A percentile compares a stretch with the other conserved stretches of the same genome.
Conservation (phyloP, 30 jellyfish, hydroid and myxozoan species). For the Haliclystus octoradiatus region DNA sequence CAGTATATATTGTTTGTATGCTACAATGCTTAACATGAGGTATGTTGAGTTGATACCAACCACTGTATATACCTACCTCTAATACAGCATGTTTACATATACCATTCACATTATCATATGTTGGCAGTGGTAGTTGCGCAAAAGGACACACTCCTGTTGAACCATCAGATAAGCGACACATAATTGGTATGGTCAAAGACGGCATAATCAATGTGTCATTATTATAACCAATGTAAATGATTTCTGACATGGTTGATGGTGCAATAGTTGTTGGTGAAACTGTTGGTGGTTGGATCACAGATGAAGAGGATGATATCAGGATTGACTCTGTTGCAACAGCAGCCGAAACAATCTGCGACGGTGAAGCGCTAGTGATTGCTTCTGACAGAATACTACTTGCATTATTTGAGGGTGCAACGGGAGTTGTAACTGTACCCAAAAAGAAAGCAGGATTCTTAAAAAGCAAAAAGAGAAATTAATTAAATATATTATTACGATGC, state of each 20-base stretch:
- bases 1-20: not conserved
- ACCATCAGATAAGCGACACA: conserved; percentile 50
- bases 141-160: conserved; percentile 45
- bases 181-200: conserved; percentile 39
- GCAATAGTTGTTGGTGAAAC: conserved; percentile 6
- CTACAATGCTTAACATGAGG: not conserved
- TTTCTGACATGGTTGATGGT: conserved; percentile 11
- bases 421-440: not conserved
- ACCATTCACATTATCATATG: conserved; percentile 29
- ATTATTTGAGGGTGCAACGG: no score
- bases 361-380: not conserved
- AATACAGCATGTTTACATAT: conserved; percentile 50
- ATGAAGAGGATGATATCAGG: conserved; percentile 4
- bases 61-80: conserved; percentile 31
- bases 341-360: not conserved
- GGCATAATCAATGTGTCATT: conserved; percentile 42
- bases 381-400: not conserved
- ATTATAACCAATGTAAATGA: conserved; percentile 1
- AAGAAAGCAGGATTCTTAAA: not conserved
- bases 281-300: not conserved
- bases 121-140: conserved; percentile 50
- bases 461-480: no score
- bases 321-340: not conserved
- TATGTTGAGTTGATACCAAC: no score
- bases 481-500: no score